Percentiles rank a stretch among this genome's conserved stretches.
Evolutionary conservation across 2,888 invertebrate species (phyloP).

Genomic region (Philhelius pedissequus): DNA sequence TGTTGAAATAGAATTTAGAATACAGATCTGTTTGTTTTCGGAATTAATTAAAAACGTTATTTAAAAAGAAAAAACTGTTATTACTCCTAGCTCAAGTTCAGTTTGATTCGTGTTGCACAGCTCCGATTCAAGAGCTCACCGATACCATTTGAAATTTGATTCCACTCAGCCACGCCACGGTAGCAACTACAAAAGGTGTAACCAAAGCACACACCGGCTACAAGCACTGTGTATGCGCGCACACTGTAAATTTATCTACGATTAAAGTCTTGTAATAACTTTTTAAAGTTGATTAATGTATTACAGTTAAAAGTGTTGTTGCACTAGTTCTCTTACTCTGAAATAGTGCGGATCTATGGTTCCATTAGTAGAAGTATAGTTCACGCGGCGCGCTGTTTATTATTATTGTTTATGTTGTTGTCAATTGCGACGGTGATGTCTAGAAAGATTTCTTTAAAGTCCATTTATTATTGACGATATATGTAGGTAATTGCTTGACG

Average conservation of each 20-base stretch:
- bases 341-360: neutral
- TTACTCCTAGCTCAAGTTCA: neutral
- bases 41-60: conserved; percentile 16
- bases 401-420: neutral
- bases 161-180: conserved; percentile 19
- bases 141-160: conserved; percentile 27
- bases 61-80: neutral
- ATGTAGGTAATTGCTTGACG: conserved; percentile 46
- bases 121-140: neutral
- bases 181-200: conserved; percentile 40
- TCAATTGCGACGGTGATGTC: neutral
- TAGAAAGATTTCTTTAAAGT: conserved; percentile 16
- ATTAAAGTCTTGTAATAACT: conserved; percentile 46
- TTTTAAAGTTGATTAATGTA: conserved; percentile 22
- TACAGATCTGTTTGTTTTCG: neutral
- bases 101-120: neutral
- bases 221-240: conserved; percentile 2
- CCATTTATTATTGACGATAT: conserved; percentile 49
- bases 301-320: neutral
- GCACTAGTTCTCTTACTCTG: neutral
- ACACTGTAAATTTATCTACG: conserved; percentile 41
- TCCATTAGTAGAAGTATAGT: conserved; percentile 22
- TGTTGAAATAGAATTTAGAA: neutral
- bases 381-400: neutral
- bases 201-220: conserved; percentile 27